These are phyloP conservation scores for Saccostrea echinata DNA, from an alignment of 1,140 invertebrate species.

Conservation along the genomic window DNA sequence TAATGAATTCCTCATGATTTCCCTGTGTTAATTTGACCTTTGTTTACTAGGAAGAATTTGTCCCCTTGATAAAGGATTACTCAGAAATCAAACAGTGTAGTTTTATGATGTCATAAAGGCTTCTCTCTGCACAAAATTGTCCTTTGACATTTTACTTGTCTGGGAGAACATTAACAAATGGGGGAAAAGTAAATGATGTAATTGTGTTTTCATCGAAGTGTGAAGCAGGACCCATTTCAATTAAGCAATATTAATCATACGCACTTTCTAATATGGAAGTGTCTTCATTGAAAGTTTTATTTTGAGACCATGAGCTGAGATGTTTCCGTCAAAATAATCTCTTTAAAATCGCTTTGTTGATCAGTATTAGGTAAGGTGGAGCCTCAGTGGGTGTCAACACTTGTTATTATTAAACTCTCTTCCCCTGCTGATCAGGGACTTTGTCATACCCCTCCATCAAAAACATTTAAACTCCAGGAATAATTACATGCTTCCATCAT, in stretches of 20 bases:
- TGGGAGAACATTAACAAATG: constrained; percentile 7
- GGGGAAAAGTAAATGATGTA: background rate
- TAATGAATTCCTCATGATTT: too few relatives aligned
- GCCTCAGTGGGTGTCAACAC: constrained; percentile 1
- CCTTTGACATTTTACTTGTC: background rate
- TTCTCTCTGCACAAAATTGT: background rate
- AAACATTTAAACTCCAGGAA: constrained; percentile 29
- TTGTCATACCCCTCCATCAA: constrained; percentile 14
- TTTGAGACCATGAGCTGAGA: background rate
- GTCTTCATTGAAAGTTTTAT: background rate
- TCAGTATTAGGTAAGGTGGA: background rate
- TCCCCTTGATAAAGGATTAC: constrained; percentile 24
- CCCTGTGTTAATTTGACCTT: background rate
- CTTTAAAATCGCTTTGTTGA: background rate
- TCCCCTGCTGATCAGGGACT: background rate
- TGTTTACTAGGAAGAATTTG: background rate
- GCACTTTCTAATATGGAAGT: background rate
- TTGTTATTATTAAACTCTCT: background rate
- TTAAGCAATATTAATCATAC: background rate
- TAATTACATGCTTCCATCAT: constrained; percentile 18
- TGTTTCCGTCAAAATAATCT: background rate
- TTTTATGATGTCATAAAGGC: constrained; percentile 25
- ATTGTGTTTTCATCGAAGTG: background rate
- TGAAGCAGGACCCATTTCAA: background rate
- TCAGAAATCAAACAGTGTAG: constrained; percentile 23